Evolutionary conservation across 1,140 invertebrate species (phyloP).

Genomic region (Dinothrombium tinctorium): DNA sequence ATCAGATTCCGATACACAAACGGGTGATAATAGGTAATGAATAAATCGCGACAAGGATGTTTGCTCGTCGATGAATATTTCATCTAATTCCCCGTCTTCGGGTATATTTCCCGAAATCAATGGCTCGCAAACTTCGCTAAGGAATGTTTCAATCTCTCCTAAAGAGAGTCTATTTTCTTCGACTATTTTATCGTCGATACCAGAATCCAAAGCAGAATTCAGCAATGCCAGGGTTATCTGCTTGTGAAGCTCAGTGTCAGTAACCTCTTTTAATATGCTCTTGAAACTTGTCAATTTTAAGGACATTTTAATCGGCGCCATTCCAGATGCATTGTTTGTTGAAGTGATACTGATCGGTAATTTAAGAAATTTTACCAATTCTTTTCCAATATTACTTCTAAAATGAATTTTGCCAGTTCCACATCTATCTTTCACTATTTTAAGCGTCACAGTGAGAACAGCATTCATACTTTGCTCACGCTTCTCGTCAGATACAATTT

Average conservation of each 20-base stretch:
- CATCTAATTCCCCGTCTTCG: constrained; percentile 42
- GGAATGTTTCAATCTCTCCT: constrained; percentile 10
- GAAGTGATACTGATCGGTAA: constrained; percentile 36
- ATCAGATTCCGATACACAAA: constrained; percentile 5
- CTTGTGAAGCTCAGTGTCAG: constrained; percentile 7
- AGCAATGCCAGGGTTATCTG: constrained; percentile 9
- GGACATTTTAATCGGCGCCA: constrained; percentile 9
- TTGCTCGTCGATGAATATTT: constrained; percentile 95
- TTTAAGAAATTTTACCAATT: constrained; percentile 72
- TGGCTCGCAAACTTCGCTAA: constrained; percentile 9
- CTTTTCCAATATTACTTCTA: constrained; percentile 41
- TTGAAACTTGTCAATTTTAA: constrained; percentile 11
- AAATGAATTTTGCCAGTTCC: background rate
- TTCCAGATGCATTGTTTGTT: background rate
- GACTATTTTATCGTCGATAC: constrained; percentile 1
- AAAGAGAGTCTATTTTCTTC: constrained; percentile 4
- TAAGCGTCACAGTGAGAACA: constrained; percentile 5
- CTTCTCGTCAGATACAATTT: constrained; percentile 5
- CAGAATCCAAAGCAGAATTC: constrained; percentile 7
- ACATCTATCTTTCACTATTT: constrained; percentile 11
- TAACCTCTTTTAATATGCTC: constrained; percentile 5
- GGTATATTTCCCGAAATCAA: constrained; percentile 3
- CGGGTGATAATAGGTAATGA: constrained; percentile 40
- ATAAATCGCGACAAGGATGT: constrained; percentile 66
- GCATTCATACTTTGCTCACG: constrained; percentile 10